phyloP scores from a whole-genome alignment of 2,888 invertebrate species.

The Xestoiulus laeticollis region DNA sequence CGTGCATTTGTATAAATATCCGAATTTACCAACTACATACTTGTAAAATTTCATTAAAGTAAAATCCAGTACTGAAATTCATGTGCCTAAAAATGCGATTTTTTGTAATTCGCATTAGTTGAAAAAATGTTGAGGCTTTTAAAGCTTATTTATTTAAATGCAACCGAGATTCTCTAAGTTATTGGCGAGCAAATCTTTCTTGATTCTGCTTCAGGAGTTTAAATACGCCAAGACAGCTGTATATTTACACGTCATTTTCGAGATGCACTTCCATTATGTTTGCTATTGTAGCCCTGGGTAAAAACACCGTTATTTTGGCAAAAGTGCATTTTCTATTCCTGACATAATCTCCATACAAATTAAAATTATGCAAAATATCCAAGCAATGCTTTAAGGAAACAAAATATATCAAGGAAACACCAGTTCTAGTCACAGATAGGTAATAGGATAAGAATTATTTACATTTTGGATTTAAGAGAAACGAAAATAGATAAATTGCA shows the following conservation, averaged over 20 bases:
- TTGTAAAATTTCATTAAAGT: background rate
- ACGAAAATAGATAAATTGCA: background rate
- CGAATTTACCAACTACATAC: background rate
- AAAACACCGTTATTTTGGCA: background rate
- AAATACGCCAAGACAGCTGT: background rate
- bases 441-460: background rate
- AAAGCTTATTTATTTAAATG: too few species aligned
- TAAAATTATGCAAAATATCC: constrained; percentile 3
- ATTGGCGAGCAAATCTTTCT: background rate
- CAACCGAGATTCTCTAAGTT: background rate
- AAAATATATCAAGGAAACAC: background rate
- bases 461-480: background rate
- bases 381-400: background rate
- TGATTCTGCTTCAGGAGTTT: background rate
- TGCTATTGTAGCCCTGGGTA: background rate
- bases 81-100: too few species aligned
- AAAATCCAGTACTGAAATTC: constrained; percentile 2
- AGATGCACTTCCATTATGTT: background rate
- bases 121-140: too few species aligned
- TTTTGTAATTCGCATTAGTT: too few species aligned
- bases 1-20: background rate
- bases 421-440: background rate
- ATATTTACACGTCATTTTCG: constrained; percentile 3
- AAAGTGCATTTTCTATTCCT: background rate
- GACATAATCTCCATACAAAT: constrained; percentile 16